Evolutionary conservation across 2,113 vertebrate species (phyloP), one percentile per base, ranked within the genome.

Genomic region (Pangasianodon hypophthalmus): DNA sequence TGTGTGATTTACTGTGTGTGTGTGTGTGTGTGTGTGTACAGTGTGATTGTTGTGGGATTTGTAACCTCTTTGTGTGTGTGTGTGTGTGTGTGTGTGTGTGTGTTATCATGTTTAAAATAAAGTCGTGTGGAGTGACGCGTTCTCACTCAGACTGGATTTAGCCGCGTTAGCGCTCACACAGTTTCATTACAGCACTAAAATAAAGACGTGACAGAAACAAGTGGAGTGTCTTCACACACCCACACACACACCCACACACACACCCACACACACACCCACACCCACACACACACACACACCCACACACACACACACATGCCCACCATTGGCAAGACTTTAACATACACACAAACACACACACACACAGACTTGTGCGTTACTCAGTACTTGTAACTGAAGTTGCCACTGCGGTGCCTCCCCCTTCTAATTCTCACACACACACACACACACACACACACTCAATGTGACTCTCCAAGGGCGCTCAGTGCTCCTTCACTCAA

Each of bases 91-190:
- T 80, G 79, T 81, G 82, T 60, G 81, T 84, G 29, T 84, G 19
- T 21, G 14, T 84, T 19, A 21, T 62, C 6, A 29, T 29, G 58
- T 85, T 44, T 67, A 60, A 85, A 85, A 85, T 85, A 67, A 85
- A 67, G 84, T 32, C 8, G 84, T 64, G 13, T 69, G 18, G 84
- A 85, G 84, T 85, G 58, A 69, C 84, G 84, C 62, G 8, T 67
- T 85, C 84, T 69, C 84, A 67, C 84, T 46, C 84, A 85, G 84
- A 85, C 84, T 85, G 32, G 41, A 85, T 85, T 85, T 85, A 85
- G 84, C 84, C 0, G 83, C 1, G 44, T 85, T 67, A 67, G 84
- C 26, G 14, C 84, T 64, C 62, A 67, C 44, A 10, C 60, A 64
- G 84, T 85, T 62, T 67, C 84, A 85, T 85, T 85, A 85, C 44